Evolutionary conservation across 2,888 invertebrate genomes (phyloP).

Genomic region (Nymphalis c-album): DNA sequence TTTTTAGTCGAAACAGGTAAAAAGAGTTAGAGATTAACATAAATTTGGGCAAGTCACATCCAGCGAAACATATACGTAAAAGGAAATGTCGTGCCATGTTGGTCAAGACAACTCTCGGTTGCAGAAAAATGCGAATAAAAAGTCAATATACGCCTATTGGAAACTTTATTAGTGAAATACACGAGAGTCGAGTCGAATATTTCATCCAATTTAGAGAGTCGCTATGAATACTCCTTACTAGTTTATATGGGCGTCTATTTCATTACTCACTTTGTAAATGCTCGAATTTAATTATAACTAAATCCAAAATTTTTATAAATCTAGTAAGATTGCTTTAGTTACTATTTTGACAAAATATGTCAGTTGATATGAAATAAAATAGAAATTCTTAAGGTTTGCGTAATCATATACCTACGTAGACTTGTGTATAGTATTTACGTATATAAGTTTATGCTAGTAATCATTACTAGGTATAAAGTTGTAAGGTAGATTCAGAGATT

Average conservation of each 20-base stretch:
- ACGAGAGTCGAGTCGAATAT: constrained; percentile 22
- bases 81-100: constrained; percentile 44
- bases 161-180: constrained; percentile 33
- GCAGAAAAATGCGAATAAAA: constrained; percentile 46
- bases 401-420: too few species aligned
- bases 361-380: too few species aligned
- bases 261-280: not conserved
- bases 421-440: too few species aligned
- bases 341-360: too few species aligned
- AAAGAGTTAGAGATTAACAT: constrained; percentile 50
- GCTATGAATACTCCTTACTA: constrained; percentile 14
- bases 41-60: constrained; percentile 50
- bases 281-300: too few species aligned
- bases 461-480: not conserved
- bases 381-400: too few species aligned
- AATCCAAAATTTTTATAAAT: too few species aligned
- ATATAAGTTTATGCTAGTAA: too few species aligned
- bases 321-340: too few species aligned
- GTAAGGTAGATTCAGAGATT: not conserved
- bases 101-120: constrained; percentile 35
- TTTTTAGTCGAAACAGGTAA: constrained; percentile 17
- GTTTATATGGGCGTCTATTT: constrained; percentile 5
- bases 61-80: constrained; percentile 48
- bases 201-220: constrained; percentile 23
- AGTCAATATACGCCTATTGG: constrained; percentile 31